Evolutionary conservation across 2,797 vertebrate species (phyloP), one percentile per base, ranked within the genome.

Genomic region (Balearica regulorum): DNA sequence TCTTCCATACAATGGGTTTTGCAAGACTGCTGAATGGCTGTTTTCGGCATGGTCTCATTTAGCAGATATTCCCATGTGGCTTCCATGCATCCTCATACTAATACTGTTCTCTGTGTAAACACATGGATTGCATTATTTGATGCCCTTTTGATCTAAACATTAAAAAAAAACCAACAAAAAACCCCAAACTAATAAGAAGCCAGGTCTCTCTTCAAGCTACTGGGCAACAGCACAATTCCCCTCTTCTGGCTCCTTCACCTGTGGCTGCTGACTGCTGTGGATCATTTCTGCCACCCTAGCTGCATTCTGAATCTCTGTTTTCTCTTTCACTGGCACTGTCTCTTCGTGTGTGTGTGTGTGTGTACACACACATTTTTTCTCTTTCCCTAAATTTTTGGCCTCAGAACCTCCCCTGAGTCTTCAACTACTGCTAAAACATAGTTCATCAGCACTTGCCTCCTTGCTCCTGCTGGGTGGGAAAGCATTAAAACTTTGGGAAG

Each of bases 101-200:
- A 83, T 90, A 62, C 54, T 84, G 11, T 26, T 93, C 83, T 73
- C 85, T 89, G 37, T 80, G 46, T 87, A 95, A 96, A 89, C 93
- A 96, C 93, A 54, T 84, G 95, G 93, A 79, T 72, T 95, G 69
- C 76, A 94, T 97, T 96, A 95, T 82, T 95, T 78, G 37, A 83
- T 94, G 41, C n/a, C 48, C 72, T 95, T 97, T 96, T 97, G 96
- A 97, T 96, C 94, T 93, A 92, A 92, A 86, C 55, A 70, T 85
- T 14, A 44, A 58, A 58, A 85, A 87, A 58, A 31, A 60, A 57
- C 33, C 4, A 21, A 10, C 48, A 82, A 81, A 62, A 49, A 33
- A 15, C 3, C 13, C 25, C 71, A 91, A 90, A 83, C 41, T 83
- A 95, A 85, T 83, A 90, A 90, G 78, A 90, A 87, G 41, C 43